Percentiles rank a stretch among this genome's conserved stretches.
Evolutionary conservation across 2,113 vertebrate genomes (phyloP).

Genomic region (Scopus umbretta): DNA sequence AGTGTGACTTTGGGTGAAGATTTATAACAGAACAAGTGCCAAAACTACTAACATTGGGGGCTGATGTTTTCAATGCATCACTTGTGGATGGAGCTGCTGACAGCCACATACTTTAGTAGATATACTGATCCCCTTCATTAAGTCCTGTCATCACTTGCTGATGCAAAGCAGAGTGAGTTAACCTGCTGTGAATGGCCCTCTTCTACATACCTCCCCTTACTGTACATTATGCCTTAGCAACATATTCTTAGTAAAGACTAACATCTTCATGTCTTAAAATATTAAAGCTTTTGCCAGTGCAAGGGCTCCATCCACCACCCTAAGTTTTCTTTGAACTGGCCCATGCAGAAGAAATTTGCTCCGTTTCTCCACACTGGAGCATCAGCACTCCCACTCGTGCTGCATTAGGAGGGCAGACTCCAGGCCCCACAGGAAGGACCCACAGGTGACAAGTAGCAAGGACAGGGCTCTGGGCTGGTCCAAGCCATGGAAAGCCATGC

Average conservation of each 20-base stretch:
- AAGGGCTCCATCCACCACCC: background rate
- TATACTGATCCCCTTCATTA: background rate
- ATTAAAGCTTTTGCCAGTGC: background rate
- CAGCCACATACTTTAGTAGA: background rate
- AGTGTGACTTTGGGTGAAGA: background rate
- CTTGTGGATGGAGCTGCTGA: background rate
- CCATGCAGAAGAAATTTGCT: background rate
- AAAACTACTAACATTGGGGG: background rate
- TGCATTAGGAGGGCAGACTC: background rate
- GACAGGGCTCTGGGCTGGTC: background rate
- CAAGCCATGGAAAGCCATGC: background rate
- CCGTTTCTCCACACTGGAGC: accelerated
- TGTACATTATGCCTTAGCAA: background rate
- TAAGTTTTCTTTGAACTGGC: background rate
- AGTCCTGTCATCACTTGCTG: background rate
- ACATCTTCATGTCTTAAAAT: background rate
- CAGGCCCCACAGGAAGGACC: background rate
- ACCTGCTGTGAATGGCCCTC: background rate
- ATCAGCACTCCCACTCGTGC: accelerated
- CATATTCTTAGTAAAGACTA: background rate
- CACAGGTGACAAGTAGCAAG: background rate
- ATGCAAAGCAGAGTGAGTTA: background rate
- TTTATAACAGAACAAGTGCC: background rate
- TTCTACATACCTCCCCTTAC: background rate
- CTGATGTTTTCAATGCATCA: background rate